Conservation (phyloP, 2,113 vertebrate species). For the Mesocricetus auratus region DNA sequence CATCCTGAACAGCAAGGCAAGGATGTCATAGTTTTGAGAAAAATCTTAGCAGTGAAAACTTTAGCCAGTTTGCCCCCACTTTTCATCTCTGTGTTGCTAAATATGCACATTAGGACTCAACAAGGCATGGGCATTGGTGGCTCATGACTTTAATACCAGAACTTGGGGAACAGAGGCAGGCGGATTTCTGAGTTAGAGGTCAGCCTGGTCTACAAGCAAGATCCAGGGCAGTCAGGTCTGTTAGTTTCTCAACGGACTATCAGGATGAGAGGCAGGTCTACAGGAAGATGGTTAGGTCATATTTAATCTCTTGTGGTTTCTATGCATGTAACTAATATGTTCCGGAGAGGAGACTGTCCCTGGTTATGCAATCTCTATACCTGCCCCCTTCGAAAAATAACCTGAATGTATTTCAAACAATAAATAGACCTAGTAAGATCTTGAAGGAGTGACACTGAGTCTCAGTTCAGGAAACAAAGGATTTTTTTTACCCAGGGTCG, state of each 20-base stretch:
- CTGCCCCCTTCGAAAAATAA: not conserved
- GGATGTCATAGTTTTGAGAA: not conserved
- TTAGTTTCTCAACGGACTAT: no score
- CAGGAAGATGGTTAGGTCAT: not conserved
- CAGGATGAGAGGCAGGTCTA: not conserved
- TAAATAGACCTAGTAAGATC: not conserved
- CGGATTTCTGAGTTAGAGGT: no score
- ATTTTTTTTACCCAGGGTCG: not conserved
- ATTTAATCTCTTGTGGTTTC: not conserved
- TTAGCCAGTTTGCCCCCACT: not conserved
- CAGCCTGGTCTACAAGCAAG: no score
- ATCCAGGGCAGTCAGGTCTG: no score
- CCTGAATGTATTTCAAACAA: not conserved
- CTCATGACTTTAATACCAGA: not conserved
- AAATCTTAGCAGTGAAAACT: conserved; percentile 5
- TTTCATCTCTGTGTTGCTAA: not conserved
- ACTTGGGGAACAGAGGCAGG: not conserved
- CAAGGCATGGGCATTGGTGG: not conserved
- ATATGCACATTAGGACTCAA: not conserved
- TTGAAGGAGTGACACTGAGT: not conserved
- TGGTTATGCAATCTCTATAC: not conserved
- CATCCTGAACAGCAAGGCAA: not conserved
- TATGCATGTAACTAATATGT: not conserved
- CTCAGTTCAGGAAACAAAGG: not conserved
- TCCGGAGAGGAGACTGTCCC: not conserved